Base-by-base conservation (phyloP, 1,140 invertebrate species). In the Drosophila sp. region DNA sequence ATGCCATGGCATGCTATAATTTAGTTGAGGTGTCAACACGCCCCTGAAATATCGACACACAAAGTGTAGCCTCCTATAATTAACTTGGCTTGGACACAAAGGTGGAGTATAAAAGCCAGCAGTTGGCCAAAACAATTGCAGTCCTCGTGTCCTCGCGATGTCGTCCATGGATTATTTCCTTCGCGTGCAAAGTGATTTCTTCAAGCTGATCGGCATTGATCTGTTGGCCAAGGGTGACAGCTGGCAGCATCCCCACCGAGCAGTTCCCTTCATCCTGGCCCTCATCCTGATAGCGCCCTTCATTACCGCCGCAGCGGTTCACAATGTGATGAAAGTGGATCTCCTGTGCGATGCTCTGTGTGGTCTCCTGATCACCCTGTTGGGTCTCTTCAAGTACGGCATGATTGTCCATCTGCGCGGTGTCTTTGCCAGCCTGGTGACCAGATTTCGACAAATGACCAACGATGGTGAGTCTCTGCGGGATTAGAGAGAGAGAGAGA, bases 351-450 rank as follows among this genome's bases (percentile, higher is more conserved):
- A 81, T 65, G 74, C 62, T 10, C 54, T 81, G 62, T 74, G 71
- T 10, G 67, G 74, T 0, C 4, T 77, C 4, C 38, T 81, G 1
- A 47, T 81, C 1, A 66, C 80, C 7, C 40, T 77, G 4, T 44
- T 81, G 25, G 70, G 74, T 7, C 56, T 81, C 0, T 57, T 67
- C 6, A 81, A 81, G 60, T 82, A 77, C 25, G 65, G 62, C n/a
- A 63, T 83, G 62, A 72, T 83, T 2, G 32, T 83, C 0, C 70
- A 66, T 40, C 30, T 66, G 30, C 67, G 60, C 0, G 35, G 54
- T 23, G 75, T 82, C 5, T 79, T 81, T 1, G 27, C 33, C 2
- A 23, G 41, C 0, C n/a, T 81, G 1, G 64, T 81, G 6, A 27
- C 32, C 0, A 47, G 47, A 17, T 73, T 81, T 35, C 72, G 65